These are phyloP conservation scores for Leptothorax acervorum DNA, from an alignment of 2,888 invertebrate species.

Conservation along the genomic window DNA sequence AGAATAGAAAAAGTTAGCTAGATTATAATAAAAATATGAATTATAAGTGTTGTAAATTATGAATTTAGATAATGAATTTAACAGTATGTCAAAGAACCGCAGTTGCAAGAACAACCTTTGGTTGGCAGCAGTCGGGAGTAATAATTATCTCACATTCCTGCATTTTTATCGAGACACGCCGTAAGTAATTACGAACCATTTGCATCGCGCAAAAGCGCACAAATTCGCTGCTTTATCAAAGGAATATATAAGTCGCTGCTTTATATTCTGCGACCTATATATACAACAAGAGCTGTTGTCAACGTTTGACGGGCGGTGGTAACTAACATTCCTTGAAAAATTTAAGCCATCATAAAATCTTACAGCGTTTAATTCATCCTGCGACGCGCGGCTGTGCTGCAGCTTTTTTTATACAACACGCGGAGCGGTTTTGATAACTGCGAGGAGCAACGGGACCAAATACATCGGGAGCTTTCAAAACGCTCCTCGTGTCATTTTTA, in stretches of 20 bases:
- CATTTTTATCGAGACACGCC: not conserved
- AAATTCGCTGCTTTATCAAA: no score
- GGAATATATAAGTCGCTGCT: no score
- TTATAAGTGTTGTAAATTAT: not conserved
- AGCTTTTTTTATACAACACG: not conserved
- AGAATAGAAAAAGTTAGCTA: not conserved
- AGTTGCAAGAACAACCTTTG: no score
- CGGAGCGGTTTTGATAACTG: not conserved
- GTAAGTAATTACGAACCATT: not conserved
- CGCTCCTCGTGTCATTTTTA: conserved; percentile 27
- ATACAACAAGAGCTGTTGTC: no score
- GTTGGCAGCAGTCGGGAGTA: no score
- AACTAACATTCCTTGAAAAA: not conserved
- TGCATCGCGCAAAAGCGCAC: not conserved
- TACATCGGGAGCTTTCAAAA: conserved; percentile 22
- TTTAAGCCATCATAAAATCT: conserved; percentile 17
- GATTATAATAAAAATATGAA: not conserved
- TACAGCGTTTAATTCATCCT: conserved; percentile 9
- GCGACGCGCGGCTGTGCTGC: not conserved
- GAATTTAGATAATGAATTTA: not conserved
- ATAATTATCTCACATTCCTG: no score
- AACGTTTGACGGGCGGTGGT: not conserved
- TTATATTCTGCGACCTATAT: conserved; percentile 10
- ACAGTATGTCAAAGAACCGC: no score
- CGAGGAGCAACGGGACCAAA: not conserved